Base-by-base conservation (phyloP, 2,797 vertebrate species). In the Thalassophryne amazonica region DNA sequence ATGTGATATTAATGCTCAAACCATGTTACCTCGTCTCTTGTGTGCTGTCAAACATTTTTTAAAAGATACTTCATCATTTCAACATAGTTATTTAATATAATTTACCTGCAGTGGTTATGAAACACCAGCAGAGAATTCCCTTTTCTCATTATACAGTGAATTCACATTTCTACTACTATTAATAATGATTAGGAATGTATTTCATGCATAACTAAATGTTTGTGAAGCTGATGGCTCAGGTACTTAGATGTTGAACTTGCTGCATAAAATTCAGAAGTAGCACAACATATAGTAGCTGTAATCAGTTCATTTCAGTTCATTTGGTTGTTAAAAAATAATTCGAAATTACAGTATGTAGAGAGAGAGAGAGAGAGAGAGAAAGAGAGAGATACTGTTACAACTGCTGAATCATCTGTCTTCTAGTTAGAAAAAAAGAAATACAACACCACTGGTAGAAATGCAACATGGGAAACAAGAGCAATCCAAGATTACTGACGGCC, bases 21-120 rank as follows among this genome's bases (percentile, higher is more conserved):
- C 20, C 23, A 34, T 40, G 31, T 60, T 31, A 52, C 36, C 36
- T 45, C 22, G 11, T 8, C 29, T 16, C 3, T 6, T 52, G 59
- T 50, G 31, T 15, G 3, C 30, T 48, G 64, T 64, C 55, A 54
- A 40, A 48, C 23, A 47, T 21, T 52, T 65, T n/a, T 25, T 4
- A 29, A 57, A 45, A 49, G 46, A 60, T 24, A 14, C 36, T 63
- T 46, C 16, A 67, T 71, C 60, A 74, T 66, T 64, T 54, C 48
- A 73, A 60, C 20, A 8, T 23, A 21, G 38, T 67, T 73, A 61
- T 1, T 38, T 34, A 58, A 63, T 49, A 23, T n/a, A 40, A 10
- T 57, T 70, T 23, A 48, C 22, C 35, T 43, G 32, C 49, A 20
- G 40, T n/a, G 21, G 24, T 46, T 49, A 48, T 64, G 42, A 42